Conservation (phyloP, 2,797 vertebrate species). For the Sebastes iracundus region DNA sequence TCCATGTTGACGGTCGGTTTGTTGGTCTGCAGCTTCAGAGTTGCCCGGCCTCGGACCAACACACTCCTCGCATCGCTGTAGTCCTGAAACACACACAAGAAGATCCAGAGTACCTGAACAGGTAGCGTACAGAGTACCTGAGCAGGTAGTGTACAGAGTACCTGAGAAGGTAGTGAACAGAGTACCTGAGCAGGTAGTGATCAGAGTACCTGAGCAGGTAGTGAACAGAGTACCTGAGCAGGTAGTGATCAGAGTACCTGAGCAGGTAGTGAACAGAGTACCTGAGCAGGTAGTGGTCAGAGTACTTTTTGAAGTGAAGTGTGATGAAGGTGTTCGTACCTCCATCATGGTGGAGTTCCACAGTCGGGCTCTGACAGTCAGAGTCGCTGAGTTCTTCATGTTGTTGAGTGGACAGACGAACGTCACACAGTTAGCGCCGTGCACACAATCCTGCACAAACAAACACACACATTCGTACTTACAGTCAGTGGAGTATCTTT, state of each 20-base stretch:
- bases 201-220: too few species aligned
- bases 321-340: constrained; percentile 70
- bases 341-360: constrained; percentile 95
- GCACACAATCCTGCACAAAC: constrained; percentile 82
- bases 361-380: constrained; percentile 85
- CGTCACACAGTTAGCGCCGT: constrained; percentile 82
- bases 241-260: too few species aligned
- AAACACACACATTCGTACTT: constrained; percentile 3
- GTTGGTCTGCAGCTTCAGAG: constrained; percentile 84
- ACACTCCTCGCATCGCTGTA: constrained; percentile 82
- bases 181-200: too few species aligned
- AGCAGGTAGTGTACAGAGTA: too few species aligned
- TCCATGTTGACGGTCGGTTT: constrained; percentile 84
- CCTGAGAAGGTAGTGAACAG: too few species aligned
- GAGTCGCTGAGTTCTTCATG: constrained; percentile 64
- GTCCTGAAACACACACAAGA: constrained; percentile 74
- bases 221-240: too few species aligned
- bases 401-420: constrained; percentile 85
- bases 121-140: too few species aligned
- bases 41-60: constrained; percentile 78
- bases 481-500: too few species aligned
- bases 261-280: too few species aligned
- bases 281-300: too few species aligned
- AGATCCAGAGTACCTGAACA: neutral
- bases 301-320: too few species aligned